Evolutionary conservation across 2,888 invertebrate species (phyloP), one percentile per base, ranked within the genome.

Genomic region (Heliconius aoede): DNA sequence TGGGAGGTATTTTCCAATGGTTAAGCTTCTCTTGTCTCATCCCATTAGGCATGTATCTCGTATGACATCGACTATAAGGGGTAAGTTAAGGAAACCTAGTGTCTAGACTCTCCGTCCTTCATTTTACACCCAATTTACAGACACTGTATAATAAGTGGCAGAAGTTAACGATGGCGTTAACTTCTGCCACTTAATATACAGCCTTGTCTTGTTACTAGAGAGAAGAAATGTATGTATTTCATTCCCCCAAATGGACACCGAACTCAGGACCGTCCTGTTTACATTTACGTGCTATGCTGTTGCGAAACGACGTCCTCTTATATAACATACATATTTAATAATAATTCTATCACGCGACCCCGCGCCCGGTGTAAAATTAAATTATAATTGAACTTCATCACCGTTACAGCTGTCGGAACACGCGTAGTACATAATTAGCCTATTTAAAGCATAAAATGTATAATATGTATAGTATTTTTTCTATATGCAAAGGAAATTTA

Each of bases 331-430:
- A 36, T 36, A 64, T 36, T 64, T 64, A 65, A 26, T 65, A 36
- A 65, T 51, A 51, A 61, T 32, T 72, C 21, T 26, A 21, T 21
- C 26, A 40, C 26, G 26, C 58, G 24, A 36, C 24, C 24, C 36
- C 13, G 32, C 36, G 32, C 64, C 32, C 64, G 36, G 11, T 64
- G 24, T 24, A 36, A 65, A 65, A 65, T 65, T 65, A 36, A 65
- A 65, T 65, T 65, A 65, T 65, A 65, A 40, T 64, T 32, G 64
- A 36, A 36, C 32, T 36, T 64, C 64, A 64, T 65, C 36, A 24
- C n/a, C 36, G 36, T 32, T 24, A 65, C 65, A 65, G 65, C 65
- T 65, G 65, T 65, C 36, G 36, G 65, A 65, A 65, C 65, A 65
- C 65, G 15, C 65, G 65, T 65, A 24, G 36, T 65, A 36, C 65